Evolutionary conservation across 2,888 invertebrate genomes (phyloP).

Genomic region (Sinopyrophorus schimmeli): DNA sequence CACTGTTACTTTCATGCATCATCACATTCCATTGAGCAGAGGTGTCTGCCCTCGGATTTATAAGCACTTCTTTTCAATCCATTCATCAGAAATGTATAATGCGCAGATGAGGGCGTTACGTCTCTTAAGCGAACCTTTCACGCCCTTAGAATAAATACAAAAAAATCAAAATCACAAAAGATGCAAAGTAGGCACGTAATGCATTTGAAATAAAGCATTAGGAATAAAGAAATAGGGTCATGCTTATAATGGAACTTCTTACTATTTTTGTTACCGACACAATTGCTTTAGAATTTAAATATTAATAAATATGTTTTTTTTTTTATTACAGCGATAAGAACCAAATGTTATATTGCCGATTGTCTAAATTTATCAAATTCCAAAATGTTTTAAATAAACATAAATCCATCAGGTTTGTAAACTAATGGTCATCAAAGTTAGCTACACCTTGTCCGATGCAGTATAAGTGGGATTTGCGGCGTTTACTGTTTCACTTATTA

Average conservation of each 20-base stretch:
- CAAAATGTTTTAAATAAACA: too few species aligned
- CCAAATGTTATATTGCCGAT: too few species aligned
- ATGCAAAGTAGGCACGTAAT: slow-evolving; percentile 40
- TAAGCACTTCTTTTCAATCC: slow-evolving; percentile 38
- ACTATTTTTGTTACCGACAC: too few species aligned
- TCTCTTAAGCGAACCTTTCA: slow-evolving; percentile 35
- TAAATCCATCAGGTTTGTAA: too few species aligned
- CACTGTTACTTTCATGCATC: slow-evolving; percentile 37
- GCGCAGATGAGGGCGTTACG: slow-evolving; percentile 35
- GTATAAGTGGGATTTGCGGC: too few species aligned
- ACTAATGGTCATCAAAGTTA: too few species aligned
- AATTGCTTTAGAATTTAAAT: too few species aligned
- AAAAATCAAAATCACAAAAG: slow-evolving; percentile 39
- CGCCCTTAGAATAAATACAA: slow-evolving; percentile 37
- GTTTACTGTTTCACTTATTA: too few species aligned
- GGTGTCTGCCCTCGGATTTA: slow-evolving; percentile 37
- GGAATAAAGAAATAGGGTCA: slow-evolving; percentile 22
- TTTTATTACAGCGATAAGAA: too few species aligned
- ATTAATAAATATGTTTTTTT: too few species aligned
- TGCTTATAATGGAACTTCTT: slow-evolving; percentile 21
- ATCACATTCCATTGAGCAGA: slow-evolving; percentile 36
- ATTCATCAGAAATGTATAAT: slow-evolving; percentile 40
- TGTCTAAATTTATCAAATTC: too few species aligned
- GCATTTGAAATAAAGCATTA: slow-evolving; percentile 31
- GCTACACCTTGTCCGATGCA: too few species aligned